Evolutionary conservation across 2,888 invertebrate species (phyloP), one percentile per base, ranked within the genome.

Genomic region (Drosophila anomelani): DNA sequence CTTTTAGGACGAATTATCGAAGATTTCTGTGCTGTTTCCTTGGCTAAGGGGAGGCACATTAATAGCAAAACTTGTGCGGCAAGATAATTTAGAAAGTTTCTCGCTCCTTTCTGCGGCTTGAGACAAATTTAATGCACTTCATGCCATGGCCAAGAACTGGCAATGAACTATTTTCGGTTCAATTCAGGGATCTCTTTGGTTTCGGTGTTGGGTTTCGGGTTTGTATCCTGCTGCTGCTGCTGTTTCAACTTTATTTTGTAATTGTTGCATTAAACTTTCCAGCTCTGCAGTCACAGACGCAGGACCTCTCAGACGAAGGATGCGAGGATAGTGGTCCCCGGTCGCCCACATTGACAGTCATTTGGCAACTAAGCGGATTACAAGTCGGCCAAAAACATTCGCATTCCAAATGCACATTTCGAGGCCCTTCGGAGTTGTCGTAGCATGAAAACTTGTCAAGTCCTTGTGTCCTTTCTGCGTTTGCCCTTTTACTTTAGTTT

Each of bases 361-460:
- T 59, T 75, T 70, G 70, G 32, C 29, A 66, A 46, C 59, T 81
- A 88, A 82, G 88, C 80, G 84, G 84, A 88, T 84, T 88, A 76
- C 49, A 20, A 53, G 58, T n/a, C 56, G 62, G 29, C 64, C 66
- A 75, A 67, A 62, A 72, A 66, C 51, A 68, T 72, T 88, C 67
- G 17, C 49, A 69, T 76, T 39, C 49, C 63, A 58, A 78, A 82
- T 72, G 63, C 70, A 76, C 75, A 75, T 61, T 76, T 75, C 76
- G 49, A 75, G 69, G 62, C 69, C 34, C 61, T 57, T 46, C 54
- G 51, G 51, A 60, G 43, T 61, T 53, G 57, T 49, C 34, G 56
- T 49, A 15, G 36, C 56, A 69, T 56, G 54, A 67, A 71, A 78
- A 80, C 51, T 78, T 85, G 78, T 68, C 51, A 73, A 46, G 58